Conservation (phyloP, 35 echinoderm and acorn worm genomes). For the Eucidaris tribuloides region DNA sequence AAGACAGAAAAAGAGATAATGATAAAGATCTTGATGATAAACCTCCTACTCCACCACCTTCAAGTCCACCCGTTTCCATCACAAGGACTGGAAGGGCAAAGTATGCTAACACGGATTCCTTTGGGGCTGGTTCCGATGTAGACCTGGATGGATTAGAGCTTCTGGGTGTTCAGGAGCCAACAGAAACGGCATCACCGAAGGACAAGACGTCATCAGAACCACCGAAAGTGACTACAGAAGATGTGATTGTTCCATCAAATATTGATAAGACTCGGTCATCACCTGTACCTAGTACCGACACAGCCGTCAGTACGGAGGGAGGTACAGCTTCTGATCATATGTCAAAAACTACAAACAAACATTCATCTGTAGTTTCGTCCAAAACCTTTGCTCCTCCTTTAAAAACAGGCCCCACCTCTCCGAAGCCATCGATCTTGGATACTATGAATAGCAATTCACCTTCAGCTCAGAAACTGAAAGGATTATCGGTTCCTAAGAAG, state of each 20-base stretch:
- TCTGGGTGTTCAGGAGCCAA: no score
- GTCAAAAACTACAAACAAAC: not conserved
- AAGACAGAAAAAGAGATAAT: not conserved
- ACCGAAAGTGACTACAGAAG: not conserved
- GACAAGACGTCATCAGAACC: not conserved
- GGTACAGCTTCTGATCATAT: not conserved
- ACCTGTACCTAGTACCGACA: no score
- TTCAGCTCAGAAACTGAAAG: slow-evolving; percentile 52
- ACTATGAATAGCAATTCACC: slow-evolving; percentile 10
- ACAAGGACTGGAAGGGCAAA: not conserved
- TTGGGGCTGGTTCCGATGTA: not conserved
- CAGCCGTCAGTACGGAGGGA: not conserved
- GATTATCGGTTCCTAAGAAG: slow-evolving; percentile 83
- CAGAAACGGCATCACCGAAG: no score
- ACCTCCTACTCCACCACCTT: not conserved
- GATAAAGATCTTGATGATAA: no score
- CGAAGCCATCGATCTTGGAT: slow-evolving; percentile 51
- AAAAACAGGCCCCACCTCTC: slow-evolving; percentile 1
- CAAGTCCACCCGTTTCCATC: not conserved
- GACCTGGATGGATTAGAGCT: not conserved
- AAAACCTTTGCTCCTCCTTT: slow-evolving; percentile 19
- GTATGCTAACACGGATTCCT: slow-evolving; percentile 24
- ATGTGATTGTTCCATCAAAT: not conserved
- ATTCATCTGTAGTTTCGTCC: no score
- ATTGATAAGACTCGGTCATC: no score